Evolutionary conservation across 2,797 vertebrate species (phyloP), one percentile per base, ranked within the genome.

Genomic region (Smutsia gigantea): DNA sequence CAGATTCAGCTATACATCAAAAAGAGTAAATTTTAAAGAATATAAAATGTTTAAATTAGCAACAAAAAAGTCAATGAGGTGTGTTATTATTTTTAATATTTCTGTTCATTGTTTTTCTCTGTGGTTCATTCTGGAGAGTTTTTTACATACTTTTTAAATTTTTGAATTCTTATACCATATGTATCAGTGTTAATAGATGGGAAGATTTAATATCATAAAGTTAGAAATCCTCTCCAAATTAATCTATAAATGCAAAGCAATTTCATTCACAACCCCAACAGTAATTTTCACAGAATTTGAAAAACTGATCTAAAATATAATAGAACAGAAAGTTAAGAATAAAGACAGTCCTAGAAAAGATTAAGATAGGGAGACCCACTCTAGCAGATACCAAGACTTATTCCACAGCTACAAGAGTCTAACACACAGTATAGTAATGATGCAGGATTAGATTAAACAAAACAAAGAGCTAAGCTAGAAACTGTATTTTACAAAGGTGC

Each of bases 221-320:
- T 64, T 66, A 88, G 21, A 75, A 75, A 88, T 27, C 64, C 11
- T 93, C 55, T 59, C 64, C 63, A 93, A 81, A 72, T 34, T 87
- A 87, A 93, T 81, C 46, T 93, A 51, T 29, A 61, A 72, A 85
- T 68, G 49, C 63, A 68, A 93, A 93, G 55, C 34, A 42, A 84
- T 84, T 82, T 77, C 69, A 94, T n/a, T 68, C 51, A 94, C 90
- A 89, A 42, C 59, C 61, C 71, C 78, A 77, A 77, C n/a, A 15
- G 11, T n/a, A 61, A 83, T 84, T 51, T 57, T 51, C n/a, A 59
- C 0, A 51, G 19, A 55, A 84, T 27, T 39, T 75, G 39, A 77
- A 87, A 59, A 83, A 57, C 31, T 74, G 63, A 77, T n/a, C 68
- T 74, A 59, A 94, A 59, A 68, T 75, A 63, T n/a, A 94, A 75